Evolutionary conservation across 2,113 vertebrate genomes (phyloP), one percentile per base, ranked within the genome.

Genomic region (Ictalurus punctatus): DNA sequence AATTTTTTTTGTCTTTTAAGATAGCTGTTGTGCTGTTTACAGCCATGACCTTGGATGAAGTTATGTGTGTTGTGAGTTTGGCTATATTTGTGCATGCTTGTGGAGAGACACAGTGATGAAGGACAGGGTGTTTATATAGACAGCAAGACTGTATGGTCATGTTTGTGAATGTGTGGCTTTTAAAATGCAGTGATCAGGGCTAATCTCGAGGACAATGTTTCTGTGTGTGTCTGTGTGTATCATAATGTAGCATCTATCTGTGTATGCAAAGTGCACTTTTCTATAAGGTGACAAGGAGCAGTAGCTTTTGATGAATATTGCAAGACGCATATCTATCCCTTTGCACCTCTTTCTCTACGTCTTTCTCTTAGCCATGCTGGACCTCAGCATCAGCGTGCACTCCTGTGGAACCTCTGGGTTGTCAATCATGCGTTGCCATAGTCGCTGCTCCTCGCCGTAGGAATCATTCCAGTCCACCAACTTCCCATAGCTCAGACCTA

Each of bases 381-480:
- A 96, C 87, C 98, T 96, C 90, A 99, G 95, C 97, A 99, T 97
- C 90, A 99, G 91, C 12, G 97, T 95, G 3, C 97, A 97, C 94
- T 99, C 98, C 34, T 97, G 96, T 19, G 96, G 95, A 91, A 92
- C 93, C 86, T 98, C 98, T 0, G 98, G 97, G 86, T 95, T 98
- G 91, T 97, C 97, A 3, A 97, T 96, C 98, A 99, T 99, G 92
- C 94, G 97, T 88, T 97, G 97, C 98, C 98, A 99, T 80, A 98
- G 94, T 48, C 92, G 95, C 92, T 96, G 97, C 76, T 99, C 98
- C 93, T 98, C 98, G 17, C 98, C 98, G 2, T 92, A 96, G 6
- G 98, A 96, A 93, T 99, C 98, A 97, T 98, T 99, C 98, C 98
- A 99, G 92, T 98, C 97, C 19, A 98, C 98, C 13, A 96, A 95